These are phyloP conservation scores for Andrena camellia DNA, from an alignment of 2,888 invertebrate genomes.

Conservation along the genomic window DNA sequence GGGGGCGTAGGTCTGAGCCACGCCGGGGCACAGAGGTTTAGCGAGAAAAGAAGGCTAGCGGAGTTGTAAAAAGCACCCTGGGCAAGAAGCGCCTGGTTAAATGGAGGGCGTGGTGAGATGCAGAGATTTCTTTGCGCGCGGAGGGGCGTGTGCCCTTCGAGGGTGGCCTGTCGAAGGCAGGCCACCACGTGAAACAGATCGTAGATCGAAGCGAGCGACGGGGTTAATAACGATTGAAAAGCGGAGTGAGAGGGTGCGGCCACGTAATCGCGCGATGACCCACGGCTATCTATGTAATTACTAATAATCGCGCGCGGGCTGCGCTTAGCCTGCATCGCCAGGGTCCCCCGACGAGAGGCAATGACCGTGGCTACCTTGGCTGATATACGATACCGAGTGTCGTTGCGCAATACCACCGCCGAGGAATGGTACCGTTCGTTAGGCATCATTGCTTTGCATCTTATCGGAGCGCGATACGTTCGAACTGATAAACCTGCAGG, in stretches of 20 bases:
- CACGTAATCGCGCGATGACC: constrained; percentile 32
- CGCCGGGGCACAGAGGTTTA: background rate
- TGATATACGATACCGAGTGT: constrained; percentile 20
- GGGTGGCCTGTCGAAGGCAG: constrained; percentile 48
- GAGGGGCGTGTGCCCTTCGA: constrained; percentile 51
- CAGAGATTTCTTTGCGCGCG: constrained; percentile 43
- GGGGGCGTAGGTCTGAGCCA: background rate
- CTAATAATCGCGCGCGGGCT: constrained; percentile 39
- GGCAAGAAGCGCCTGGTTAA: constrained; percentile 47
- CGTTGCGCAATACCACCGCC: constrained; percentile 18
- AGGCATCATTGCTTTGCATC: background rate
- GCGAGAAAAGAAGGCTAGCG: background rate
- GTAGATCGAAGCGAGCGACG: constrained; percentile 22
- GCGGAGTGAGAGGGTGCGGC: constrained; percentile 38
- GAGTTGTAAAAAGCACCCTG: constrained; percentile 41
- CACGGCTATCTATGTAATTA: constrained; percentile 45
- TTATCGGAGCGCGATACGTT: background rate
- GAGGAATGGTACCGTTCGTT: background rate
- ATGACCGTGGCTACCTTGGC: constrained; percentile 32
- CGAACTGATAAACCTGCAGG: background rate
- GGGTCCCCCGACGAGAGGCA: constrained; percentile 7
- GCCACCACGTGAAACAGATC: constrained; percentile 31
- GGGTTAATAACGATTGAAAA: constrained; percentile 55
- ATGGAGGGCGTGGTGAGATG: constrained; percentile 62
- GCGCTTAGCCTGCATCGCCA: background rate